Conservation (phyloP, 2,888 invertebrate genomes). For the Alloplasta piceator region DNA sequence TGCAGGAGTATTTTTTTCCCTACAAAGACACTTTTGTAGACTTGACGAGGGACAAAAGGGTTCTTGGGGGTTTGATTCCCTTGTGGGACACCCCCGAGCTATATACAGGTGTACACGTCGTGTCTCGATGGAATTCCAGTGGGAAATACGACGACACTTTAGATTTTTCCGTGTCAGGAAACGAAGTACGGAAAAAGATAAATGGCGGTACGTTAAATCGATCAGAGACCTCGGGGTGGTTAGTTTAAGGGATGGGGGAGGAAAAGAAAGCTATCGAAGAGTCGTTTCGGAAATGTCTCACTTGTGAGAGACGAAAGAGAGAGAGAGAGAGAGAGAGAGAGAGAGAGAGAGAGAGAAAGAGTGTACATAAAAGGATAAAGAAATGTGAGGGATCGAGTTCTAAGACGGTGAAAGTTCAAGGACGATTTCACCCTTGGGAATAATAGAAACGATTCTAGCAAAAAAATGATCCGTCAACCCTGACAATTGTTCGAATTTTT, state of each 20-base stretch:
- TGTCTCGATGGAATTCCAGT: conserved; percentile 28
- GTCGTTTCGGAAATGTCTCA: conserved; percentile 15
- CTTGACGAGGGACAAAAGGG: conserved; percentile 29
- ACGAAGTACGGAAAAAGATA: conserved; percentile 26
- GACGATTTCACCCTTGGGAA: conserved; percentile 4
- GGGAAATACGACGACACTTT: conserved; percentile 31
- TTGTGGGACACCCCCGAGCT: background rate
- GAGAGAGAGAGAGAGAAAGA: background rate
- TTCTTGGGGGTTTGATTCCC: conserved; percentile 23
- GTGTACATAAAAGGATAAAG: conserved; percentile 1
- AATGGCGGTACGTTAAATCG: conserved; percentile 33
- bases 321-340: conserved; percentile 1
- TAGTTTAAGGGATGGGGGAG: background rate
- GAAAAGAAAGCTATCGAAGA: conserved; percentile 28
- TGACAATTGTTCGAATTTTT: too few relatives aligned
- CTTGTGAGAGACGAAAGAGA: conserved; percentile 10
- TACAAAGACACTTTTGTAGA: conserved; percentile 24
- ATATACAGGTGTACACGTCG: conserved; percentile 20
- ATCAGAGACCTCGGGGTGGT: conserved; percentile 10
- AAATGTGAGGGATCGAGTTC: conserved; percentile 27
- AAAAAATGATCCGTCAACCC: background rate
- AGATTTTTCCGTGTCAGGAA: conserved; percentile 20
- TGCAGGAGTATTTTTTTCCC: background rate
- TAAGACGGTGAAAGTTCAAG: conserved; percentile 12
- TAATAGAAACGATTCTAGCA: background rate